A percentile compares a stretch with the other conserved stretches of the same genome.
Evolutionary conservation across 1,140 invertebrate genomes (phyloP).

Genomic region (Ridgeia piscesae): DNA sequence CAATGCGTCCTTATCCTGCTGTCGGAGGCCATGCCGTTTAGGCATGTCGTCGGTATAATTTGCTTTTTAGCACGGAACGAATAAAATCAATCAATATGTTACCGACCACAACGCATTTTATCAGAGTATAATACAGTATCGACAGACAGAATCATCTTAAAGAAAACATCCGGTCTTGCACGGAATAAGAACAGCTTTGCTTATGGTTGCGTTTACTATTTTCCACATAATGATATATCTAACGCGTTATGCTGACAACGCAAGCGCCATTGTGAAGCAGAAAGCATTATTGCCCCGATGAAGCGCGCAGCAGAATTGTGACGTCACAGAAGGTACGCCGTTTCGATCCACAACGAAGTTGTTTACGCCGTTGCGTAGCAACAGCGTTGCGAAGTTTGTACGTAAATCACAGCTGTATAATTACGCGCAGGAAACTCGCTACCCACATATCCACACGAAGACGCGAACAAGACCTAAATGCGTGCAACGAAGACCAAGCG

Average conservation of each 20-base stretch:
- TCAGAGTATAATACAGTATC: neutral
- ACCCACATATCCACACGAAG: no score
- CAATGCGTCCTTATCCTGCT: neutral
- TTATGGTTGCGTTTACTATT: neutral
- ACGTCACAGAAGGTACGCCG: neutral
- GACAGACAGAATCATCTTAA: neutral
- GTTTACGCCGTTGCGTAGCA: neutral
- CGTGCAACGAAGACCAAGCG: no score
- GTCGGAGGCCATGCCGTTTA: neutral
- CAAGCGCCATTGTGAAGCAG: neutral
- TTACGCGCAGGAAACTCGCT: neutral
- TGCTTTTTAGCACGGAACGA: neutral
- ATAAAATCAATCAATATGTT: neutral
- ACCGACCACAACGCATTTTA: neutral
- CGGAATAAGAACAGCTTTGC: neutral
- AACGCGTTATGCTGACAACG: neutral
- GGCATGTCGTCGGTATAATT: neutral
- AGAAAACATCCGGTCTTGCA: neutral
- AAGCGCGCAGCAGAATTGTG: neutral
- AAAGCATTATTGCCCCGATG: neutral
- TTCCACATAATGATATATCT: neutral
- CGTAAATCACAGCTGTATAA: neutral
- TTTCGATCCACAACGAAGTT: neutral
- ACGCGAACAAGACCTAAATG: no score
- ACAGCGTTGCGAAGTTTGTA: neutral